A percentile compares a stretch with the other conserved stretches of the same genome.
Conservation (phyloP, 2,888 invertebrate species). For the Kryphioiulus occultus region DNA sequence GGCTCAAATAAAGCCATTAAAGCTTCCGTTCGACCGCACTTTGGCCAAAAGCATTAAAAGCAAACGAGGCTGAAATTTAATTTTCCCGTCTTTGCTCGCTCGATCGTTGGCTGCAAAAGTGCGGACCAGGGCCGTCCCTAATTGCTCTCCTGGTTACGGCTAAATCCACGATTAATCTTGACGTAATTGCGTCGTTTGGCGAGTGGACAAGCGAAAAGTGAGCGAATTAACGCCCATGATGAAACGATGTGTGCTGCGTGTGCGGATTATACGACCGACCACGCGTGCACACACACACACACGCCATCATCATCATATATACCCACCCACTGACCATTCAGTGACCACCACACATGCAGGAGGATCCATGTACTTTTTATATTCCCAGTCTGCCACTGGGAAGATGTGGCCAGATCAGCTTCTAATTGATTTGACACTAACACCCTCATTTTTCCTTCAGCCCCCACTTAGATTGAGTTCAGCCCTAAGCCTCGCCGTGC, state of each 20-base stretch:
- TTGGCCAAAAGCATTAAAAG: neutral
- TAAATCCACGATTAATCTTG: constrained; percentile 54
- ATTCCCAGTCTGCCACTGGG: neutral
- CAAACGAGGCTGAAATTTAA: constrained; percentile 9
- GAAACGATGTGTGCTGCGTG: neutral
- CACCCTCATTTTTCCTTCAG: neutral
- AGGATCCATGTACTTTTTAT: neutral
- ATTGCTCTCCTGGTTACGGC: constrained; percentile 52
- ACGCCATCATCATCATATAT: neutral
- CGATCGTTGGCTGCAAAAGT: constrained; percentile 45
- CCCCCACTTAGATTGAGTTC: neutral
- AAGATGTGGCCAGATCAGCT: neutral
- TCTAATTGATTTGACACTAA: neutral
- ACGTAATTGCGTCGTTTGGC: constrained; percentile 35
- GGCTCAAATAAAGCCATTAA: constrained; percentile 8
- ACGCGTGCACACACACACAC: neutral
- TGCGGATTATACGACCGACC: neutral
- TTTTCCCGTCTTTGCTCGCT: too few relatives aligned
- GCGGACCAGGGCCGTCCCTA: constrained; percentile 50
- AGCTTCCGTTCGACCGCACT: neutral
- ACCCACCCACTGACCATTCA: too few relatives aligned
- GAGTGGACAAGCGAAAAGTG: constrained; percentile 11
- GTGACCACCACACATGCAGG: too few relatives aligned
- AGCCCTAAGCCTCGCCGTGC: neutral
- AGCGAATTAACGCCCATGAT: neutral